These are phyloP conservation scores for Colinus virginianus DNA, from an alignment of 2,113 vertebrate genomes.

Conservation along the genomic window DNA sequence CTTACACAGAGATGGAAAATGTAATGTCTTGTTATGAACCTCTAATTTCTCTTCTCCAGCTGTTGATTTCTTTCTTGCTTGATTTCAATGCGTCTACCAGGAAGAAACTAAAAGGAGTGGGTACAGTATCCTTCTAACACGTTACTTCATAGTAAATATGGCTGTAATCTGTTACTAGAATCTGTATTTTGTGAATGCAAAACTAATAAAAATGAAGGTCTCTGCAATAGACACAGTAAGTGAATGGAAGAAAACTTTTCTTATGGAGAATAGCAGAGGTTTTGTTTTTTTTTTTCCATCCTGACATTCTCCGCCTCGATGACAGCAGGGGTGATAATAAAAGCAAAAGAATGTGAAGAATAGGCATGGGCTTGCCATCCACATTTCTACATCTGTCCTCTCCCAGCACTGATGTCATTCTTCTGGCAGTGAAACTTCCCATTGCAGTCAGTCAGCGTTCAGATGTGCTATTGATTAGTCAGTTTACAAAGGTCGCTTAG, in stretches of 20 bases:
- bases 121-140: background rate
- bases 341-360: background rate
- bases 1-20: background rate
- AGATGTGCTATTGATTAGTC: background rate
- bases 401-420: constrained; percentile 25
- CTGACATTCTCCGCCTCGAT: background rate
- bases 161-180: background rate
- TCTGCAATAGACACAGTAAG: background rate
- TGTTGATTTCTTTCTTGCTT: background rate
- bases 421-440: constrained; percentile 1
- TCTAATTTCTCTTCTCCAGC: background rate
- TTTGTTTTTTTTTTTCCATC: background rate
- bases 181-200: background rate
- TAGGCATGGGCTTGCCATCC: background rate
- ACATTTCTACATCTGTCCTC: background rate
- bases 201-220: background rate
- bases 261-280: background rate
- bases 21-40: background rate
- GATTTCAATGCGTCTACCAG: background rate
- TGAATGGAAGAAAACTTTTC: background rate
- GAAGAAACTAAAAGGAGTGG: background rate
- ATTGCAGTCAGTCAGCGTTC: background rate
- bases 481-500: background rate
- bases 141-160: background rate
- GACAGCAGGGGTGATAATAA: background rate